Conservation (phyloP, 2,113 vertebrate genomes). For the Petrocephalus zakoni region DNA sequence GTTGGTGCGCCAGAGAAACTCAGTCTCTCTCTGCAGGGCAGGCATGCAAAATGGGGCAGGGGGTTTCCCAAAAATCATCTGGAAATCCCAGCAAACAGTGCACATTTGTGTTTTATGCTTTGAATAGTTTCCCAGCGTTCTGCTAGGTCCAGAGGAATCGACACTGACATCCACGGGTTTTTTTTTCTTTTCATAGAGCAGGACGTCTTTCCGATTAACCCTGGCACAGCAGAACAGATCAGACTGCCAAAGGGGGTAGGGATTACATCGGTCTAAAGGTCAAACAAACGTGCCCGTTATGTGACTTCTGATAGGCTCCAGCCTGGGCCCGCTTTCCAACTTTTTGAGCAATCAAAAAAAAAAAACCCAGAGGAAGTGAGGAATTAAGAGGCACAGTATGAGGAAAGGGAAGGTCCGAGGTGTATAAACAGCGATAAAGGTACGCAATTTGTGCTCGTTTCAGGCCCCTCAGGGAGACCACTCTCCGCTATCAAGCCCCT, state of each 20-base stretch:
- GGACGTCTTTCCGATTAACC: neutral
- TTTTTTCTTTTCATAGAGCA: neutral
- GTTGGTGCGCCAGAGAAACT: neutral
- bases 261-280: neutral
- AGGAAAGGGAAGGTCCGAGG: neutral
- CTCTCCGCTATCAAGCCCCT: neutral
- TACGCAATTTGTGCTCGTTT: too few relatives aligned
- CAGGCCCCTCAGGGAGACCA: too few relatives aligned
- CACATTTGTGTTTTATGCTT: neutral
- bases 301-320: neutral
- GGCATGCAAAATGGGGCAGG: neutral
- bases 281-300: neutral
- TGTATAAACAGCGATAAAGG: neutral
- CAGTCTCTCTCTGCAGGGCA: neutral
- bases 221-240: neutral
- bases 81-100: neutral
- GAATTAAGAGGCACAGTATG: neutral
- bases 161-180: neutral
- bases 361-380: neutral
- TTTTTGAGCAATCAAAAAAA: neutral
- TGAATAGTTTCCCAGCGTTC: neutral
- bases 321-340: neutral
- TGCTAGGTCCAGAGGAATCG: neutral
- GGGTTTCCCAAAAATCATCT: neutral
- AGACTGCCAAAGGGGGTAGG: neutral